These are phyloP conservation scores for Danionella dracula DNA, from an alignment of 2,797 vertebrate genomes.

Conservation along the genomic window DNA sequence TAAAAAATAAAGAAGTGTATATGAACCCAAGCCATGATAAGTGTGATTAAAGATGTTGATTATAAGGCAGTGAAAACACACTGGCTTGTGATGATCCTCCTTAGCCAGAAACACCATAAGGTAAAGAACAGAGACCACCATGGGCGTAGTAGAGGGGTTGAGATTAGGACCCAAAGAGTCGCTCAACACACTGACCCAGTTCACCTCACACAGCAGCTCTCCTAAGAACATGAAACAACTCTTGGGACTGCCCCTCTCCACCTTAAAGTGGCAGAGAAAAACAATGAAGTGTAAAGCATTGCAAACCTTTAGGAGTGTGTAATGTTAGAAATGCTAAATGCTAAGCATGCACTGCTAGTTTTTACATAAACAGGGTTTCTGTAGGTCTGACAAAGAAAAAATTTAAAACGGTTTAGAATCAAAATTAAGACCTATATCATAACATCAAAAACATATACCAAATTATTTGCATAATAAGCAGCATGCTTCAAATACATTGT, in stretches of 20 bases:
- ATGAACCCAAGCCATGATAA: neutral
- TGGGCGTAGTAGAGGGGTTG: constrained; percentile 65
- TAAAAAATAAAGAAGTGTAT: neutral
- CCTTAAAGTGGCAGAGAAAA: constrained; percentile 60
- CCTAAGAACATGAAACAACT: constrained; percentile 95
- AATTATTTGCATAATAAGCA: too few relatives aligned
- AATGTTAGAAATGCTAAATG: too few relatives aligned
- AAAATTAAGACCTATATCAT: too few relatives aligned
- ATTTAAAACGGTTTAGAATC: too few relatives aligned
- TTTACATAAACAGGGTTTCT: too few relatives aligned
- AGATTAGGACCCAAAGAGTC: constrained; percentile 75
- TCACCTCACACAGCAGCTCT: constrained; percentile 87
- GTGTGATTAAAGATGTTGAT: neutral
- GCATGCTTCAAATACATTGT: too few relatives aligned
- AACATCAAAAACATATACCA: too few relatives aligned
- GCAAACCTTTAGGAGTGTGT: too few relatives aligned
- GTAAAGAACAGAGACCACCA: constrained; percentile 89
- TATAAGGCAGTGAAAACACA: constrained; percentile 49
- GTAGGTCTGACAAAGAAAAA: too few relatives aligned
- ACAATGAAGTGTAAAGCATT: too few relatives aligned
- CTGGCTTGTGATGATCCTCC: constrained; percentile 80
- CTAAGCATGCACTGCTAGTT: too few relatives aligned
- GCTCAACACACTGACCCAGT: constrained; percentile 91
- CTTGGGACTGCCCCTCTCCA: constrained; percentile 94
- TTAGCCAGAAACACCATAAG: constrained; percentile 92